Base-by-base conservation (phyloP, 2,888 invertebrate species). In the Conistra vaccinii region DNA sequence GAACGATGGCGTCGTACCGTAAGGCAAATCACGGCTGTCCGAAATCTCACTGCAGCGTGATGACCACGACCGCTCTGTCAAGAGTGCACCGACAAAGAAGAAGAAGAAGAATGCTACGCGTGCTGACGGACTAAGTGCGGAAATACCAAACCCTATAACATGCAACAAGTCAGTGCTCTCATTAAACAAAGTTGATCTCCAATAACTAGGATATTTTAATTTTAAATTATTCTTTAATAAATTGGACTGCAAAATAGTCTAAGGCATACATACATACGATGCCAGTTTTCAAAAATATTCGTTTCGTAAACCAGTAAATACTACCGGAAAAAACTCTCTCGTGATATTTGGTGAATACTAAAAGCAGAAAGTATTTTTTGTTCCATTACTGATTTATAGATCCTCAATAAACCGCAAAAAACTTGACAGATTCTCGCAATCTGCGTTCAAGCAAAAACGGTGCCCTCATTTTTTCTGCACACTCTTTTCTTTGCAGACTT, bases 401-500 rank as follows among this genome's bases (percentile, higher is more conserved):
- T 57, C 29, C 20, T 62, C 69, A 76, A 76, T 69, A 51, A 17
- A 48, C 32, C 45, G 71, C n/a, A 67, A 80, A 81, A 62, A 70
- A 53, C 42, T 76, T 55, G 55, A 67, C 61, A 51, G 61, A 74
- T 67, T 80, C 80, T 67, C 39, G 77, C 26, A 76, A 79, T 81
- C 29, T 55, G 23, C 32, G 45, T 58, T 66, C 48, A 58, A 55
- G 63, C 77, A 76, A 51, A 81, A 70, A 70, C 80, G n/a, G 20
- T 69, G 78, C 1, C 73, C 82, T 69, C 73, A 73, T 81, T 81
- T 78, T 81, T 81, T 77, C 17, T 48, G 26, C 26, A 14, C 17
- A 29, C 32, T 75, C 29, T 58, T 77, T 61, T 60, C 35, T 53
- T 63, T 63, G 14, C 20, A 7, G 17, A 29, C 32, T 42, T 35